Base-by-base conservation (phyloP, 2,113 vertebrate genomes). In the Ahaetulla prasina region DNA sequence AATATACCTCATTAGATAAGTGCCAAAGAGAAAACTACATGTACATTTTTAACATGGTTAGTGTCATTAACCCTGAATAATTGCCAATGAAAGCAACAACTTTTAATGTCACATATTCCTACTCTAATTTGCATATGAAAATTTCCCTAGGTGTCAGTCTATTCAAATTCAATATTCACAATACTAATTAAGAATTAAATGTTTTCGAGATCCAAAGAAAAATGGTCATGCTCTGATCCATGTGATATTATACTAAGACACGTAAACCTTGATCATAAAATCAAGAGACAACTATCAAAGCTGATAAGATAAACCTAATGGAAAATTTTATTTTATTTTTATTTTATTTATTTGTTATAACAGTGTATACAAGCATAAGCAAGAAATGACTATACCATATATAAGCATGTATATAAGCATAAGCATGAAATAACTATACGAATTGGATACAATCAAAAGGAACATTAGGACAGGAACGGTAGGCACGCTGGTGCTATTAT, bases 101-200 rank as follows among this genome's bases (percentile, higher is more conserved):
- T 0, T 87, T 49, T 45, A 93, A 87, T 92, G 35, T 89, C 25
- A 52, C 39, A 30, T 85, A 92, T 20, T 25, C 7, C 1, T 90
- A 27, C 57, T n/a, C 1, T 92, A 92, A 94, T 95, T 95, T 96
- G 43, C 18, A 93, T 93, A 91, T 84, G 86, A 39, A 95, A 89
- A 95, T 96, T 95, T 95, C 90, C 87, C 85, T 91, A 93, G 93
- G 68, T 93, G 95, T 53, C 39, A 89, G 4, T 88, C 54, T 91
- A n/a, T 93, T 95, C 47, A 91, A 3, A 43, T 94, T 90, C 53
- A 87, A 7, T 0, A 0, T 87, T 94, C 91, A 90, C 18, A 90
- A 39, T 80, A 86, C 89, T 91, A 93, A 90, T 43, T 55, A 16
- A 1, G 43, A 80, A 50, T 95, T 91, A 93, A 92, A 1, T 20